Evolutionary conservation across 2,888 invertebrate genomes (phyloP), one percentile per base, ranked within the genome.

Genomic region (Griposia aprilina): DNA sequence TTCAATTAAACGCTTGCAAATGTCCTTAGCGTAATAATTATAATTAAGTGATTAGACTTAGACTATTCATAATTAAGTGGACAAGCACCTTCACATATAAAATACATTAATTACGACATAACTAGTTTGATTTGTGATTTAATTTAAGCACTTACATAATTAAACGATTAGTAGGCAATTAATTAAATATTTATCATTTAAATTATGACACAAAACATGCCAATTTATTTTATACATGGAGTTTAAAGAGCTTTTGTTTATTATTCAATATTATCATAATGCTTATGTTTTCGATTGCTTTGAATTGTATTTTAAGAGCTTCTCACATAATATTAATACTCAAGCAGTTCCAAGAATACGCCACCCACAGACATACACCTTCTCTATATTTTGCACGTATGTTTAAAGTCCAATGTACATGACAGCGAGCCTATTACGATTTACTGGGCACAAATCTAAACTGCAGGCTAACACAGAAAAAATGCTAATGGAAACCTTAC

Each of bases 81-180:
- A 10, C 20, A 45, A 8, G 20, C 10, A 65, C 78, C 84, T 83
- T 86, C 72, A 78, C 55, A 78, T 68, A 67, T 74, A 52, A 26
- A 60, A n/a, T 45, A 73, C 13, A 6, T 59, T 2, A 50, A 63
- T 85, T 85, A 57, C 76, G 15, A 76, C 66, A 85, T 30, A 77
- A 63, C 62, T 60, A 50, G 65, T 62, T 67, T 68, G 13, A 71
- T 57, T 66, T 74, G 45, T 66, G 55, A 65, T 67, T 82, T 74
- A 73, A 81, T 87, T 83, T 48, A 52, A 67, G 69, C 60, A 62
- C 72, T 50, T 36, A 59, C 66, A 77, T 86, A 85, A 85, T 78
- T 72, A 73, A 68, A 70, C 76, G 73, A 82, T 80, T 76, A 57
- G 20, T 60, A 73, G 11, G 45, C 67, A 5, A 76, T 83, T 83